Evolutionary conservation across 64 coral and sea anemone genomes (phyloP).

Genomic region (Cladopsammia gracilis): DNA sequence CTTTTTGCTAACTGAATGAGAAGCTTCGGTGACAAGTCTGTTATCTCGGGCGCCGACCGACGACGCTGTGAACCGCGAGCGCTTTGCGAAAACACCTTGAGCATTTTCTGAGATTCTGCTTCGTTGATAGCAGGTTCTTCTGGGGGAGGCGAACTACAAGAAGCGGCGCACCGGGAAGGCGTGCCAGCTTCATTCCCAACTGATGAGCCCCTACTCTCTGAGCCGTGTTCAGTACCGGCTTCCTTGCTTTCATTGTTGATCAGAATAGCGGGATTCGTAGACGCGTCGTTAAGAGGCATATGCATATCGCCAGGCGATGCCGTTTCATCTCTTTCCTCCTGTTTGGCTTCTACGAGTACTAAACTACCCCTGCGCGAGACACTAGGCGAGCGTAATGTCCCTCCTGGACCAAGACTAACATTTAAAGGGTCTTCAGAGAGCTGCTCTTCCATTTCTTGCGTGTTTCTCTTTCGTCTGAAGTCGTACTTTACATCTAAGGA

Average conservation of each 20-base stretch:
- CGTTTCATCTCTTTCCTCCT: background rate
- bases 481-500: slow-evolving; percentile 58
- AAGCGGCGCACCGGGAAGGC: background rate
- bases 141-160: background rate
- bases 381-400: background rate
- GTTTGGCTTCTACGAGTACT: background rate
- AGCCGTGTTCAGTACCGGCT: background rate
- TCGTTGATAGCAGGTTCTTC: background rate
- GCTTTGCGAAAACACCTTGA: slow-evolving; percentile 39
- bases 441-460: slow-evolving; percentile 19
- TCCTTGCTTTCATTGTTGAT: background rate
- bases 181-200: background rate
- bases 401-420: background rate
- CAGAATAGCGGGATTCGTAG: background rate
- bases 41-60: slow-evolving; percentile 21
- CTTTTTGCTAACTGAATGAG: slow-evolving; percentile 46
- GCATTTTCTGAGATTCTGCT: slow-evolving; percentile 16
- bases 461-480: slow-evolving; percentile 38
- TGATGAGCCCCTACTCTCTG: background rate
- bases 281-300: background rate
- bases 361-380: slow-evolving; percentile 8
- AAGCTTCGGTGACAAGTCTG: slow-evolving; percentile 29
- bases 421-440: background rate
- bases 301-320: background rate
- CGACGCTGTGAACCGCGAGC: background rate